phyloP scores from a whole-genome alignment of 92 coral and sea anemone genomes.

The Paragorgia papillata region DNA sequence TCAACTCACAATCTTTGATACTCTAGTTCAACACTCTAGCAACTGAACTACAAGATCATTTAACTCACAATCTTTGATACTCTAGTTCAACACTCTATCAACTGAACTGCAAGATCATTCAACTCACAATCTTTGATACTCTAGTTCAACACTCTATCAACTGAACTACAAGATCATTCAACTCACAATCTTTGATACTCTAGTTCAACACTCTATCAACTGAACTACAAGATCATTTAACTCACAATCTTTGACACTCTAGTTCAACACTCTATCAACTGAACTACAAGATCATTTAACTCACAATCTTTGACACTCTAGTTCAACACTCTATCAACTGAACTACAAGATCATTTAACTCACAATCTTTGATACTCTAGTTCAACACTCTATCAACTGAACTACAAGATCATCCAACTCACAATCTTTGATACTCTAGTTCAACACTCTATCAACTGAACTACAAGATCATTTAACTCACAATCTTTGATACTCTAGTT shows the following conservation, averaged over 20 bases:
- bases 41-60: too few species aligned
- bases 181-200: neutral
- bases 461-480: neutral
- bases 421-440: neutral
- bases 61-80: too few species aligned
- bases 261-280: neutral
- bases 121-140: too few species aligned
- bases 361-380: too few species aligned
- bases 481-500: too few species aligned
- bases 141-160: too few species aligned
- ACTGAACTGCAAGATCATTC: too few species aligned
- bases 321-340: conserved; percentile 4
- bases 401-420: conserved; percentile 3
- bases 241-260: too few species aligned
- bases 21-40: too few species aligned
- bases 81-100: too few species aligned
- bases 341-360: neutral
- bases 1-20: too few species aligned
- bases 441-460: conserved; percentile 3
- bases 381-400: neutral
- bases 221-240: neutral
- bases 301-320: neutral
- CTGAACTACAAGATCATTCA: neutral
- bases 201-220: neutral
- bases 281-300: conserved; percentile 1